Percentiles rank a stretch among this genome's conserved stretches.
Conservation (phyloP, 2,888 invertebrate species). For the Saturnia japonica region DNA sequence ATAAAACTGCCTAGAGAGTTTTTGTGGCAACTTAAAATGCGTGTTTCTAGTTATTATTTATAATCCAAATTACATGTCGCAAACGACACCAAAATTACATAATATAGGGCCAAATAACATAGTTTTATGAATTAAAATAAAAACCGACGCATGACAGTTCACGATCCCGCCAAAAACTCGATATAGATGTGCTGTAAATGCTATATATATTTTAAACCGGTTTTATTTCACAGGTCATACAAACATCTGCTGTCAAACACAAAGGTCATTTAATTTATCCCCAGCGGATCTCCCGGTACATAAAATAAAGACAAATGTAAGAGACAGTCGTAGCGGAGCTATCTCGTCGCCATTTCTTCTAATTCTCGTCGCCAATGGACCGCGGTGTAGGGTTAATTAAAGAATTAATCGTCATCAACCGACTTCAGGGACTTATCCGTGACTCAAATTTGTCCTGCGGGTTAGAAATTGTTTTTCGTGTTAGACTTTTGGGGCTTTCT, state of each 20-base stretch:
- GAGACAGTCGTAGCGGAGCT: conserved; percentile 47
- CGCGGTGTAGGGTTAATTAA: conserved; percentile 68
- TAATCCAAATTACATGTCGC: no score
- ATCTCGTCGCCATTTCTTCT: conserved; percentile 68
- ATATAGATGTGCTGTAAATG: no score
- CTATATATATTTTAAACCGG: not conserved
- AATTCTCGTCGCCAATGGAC: conserved; percentile 62
- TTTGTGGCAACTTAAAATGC: no score
- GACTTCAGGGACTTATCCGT: conserved; percentile 27
- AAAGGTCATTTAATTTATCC: conserved; percentile 15
- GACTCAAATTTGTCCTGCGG: conserved; percentile 20
- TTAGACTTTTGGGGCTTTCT: not conserved
- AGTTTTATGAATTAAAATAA: no score
- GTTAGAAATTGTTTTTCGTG: conserved; percentile 14
- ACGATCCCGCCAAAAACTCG: no score
- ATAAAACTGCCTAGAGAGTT: no score
- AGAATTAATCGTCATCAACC: conserved; percentile 64
- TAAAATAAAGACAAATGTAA: conserved; percentile 65
- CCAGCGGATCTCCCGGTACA: conserved; percentile 25
- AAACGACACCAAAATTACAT: no score
- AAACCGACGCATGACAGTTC: no score
- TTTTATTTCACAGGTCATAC: not conserved
- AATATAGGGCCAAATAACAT: no score
- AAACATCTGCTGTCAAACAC: not conserved
- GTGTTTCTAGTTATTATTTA: no score